phyloP scores from a whole-genome alignment of 1,140 invertebrate genomes.

The Epicauta chinensis region DNA sequence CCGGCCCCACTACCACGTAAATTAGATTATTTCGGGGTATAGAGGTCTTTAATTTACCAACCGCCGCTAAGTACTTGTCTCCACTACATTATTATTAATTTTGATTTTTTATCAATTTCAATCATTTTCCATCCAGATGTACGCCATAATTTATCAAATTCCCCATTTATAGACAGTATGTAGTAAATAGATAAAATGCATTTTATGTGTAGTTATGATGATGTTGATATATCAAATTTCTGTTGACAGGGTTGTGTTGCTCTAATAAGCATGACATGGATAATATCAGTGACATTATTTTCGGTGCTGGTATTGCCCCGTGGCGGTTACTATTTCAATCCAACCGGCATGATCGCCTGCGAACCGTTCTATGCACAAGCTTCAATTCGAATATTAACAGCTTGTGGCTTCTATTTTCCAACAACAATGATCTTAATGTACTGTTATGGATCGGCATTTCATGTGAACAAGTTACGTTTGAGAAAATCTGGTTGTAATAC shows the following conservation, averaged over 20 bases:
- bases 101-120: too few relatives aligned
- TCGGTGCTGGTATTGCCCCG: constrained; percentile 70
- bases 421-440: constrained; percentile 87
- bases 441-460: constrained; percentile 81
- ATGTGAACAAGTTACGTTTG: constrained; percentile 71
- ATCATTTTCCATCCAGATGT: too few relatives aligned
- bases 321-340: constrained; percentile 79
- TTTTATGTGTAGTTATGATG: constrained; percentile 9
- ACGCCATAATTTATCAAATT: too few relatives aligned
- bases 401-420: constrained; percentile 80
- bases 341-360: constrained; percentile 74
- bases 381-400: constrained; percentile 70
- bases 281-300: constrained; percentile 72
- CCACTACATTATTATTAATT: too few relatives aligned
- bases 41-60: too few relatives aligned
- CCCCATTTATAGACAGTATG: too few relatives aligned
- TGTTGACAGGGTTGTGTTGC: constrained; percentile 68
- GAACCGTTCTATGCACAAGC: constrained; percentile 76
- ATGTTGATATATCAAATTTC: constrained; percentile 11
- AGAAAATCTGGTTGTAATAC: constrained; percentile 48
- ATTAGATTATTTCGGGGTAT: too few relatives aligned
- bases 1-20: too few relatives aligned
- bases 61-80: too few relatives aligned
- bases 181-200: too few relatives aligned
- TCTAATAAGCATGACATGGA: constrained; percentile 75